Conservation (phyloP, 2,113 vertebrate species). For the Plecotus auritus region DNA sequence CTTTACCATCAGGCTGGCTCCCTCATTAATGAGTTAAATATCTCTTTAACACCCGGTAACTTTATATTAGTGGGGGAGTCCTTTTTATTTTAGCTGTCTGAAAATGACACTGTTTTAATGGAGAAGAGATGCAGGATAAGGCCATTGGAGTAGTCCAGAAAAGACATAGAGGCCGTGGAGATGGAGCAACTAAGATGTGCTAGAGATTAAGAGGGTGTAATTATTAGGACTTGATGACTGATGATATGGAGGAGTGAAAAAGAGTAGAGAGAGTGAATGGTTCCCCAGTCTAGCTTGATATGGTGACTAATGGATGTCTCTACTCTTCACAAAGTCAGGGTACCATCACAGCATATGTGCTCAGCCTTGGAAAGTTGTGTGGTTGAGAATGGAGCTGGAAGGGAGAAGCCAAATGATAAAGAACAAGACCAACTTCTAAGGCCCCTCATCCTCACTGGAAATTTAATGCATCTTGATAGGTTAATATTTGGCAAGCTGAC, state of each 20-base stretch:
- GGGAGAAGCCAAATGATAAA: not conserved
- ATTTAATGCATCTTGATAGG: not conserved
- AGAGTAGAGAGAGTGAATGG: not conserved
- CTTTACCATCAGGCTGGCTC: not conserved
- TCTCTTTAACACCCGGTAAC: slow-evolving; percentile 16
- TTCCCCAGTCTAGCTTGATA: not conserved
- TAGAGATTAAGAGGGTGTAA: not conserved
- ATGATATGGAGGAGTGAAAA: not conserved
- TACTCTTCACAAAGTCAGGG: not conserved
- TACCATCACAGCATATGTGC: too few species aligned
- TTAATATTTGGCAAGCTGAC: not conserved
- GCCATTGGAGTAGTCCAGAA: not conserved
- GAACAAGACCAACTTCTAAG: not conserved
- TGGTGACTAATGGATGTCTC: not conserved
- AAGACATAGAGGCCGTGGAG: not conserved
- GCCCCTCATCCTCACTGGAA: not conserved
- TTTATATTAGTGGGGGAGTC: not conserved
- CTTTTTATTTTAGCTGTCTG: slow-evolving; percentile 30
- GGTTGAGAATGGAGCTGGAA: not conserved
- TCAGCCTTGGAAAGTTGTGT: not conserved
- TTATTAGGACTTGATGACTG: not conserved
- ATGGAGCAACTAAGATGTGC: not conserved
- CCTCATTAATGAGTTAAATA: slow-evolving; percentile 30
- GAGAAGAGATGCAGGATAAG: not conserved
- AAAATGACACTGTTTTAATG: not conserved